Evolutionary conservation across 2,888 invertebrate species (phyloP).

Genomic region (Nymphalis c-album): DNA sequence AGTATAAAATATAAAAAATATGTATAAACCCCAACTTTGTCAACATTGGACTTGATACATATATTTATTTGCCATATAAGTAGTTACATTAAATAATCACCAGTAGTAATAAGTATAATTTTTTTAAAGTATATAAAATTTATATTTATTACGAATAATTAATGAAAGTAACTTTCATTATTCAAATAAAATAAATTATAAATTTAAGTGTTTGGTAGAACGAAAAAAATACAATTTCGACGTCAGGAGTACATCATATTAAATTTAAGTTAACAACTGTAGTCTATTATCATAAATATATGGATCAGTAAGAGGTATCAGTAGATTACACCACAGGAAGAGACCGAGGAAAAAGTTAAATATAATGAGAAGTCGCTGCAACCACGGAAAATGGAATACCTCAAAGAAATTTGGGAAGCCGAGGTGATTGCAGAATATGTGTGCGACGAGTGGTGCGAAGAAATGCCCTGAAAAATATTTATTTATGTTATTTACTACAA

Average conservation of each 20-base stretch:
- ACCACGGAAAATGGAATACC: constrained; percentile 59
- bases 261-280: constrained; percentile 74
- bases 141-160: too few relatives aligned
- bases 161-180: not conserved
- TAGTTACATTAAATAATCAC: too few relatives aligned
- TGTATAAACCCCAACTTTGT: too few relatives aligned
- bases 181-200: not conserved
- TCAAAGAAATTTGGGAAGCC: constrained; percentile 94
- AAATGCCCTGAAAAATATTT: constrained; percentile 86
- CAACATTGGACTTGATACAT: too few relatives aligned
- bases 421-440: constrained; percentile 98
- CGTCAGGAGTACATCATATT: not conserved
- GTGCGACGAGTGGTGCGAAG: constrained; percentile 92
- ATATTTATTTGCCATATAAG: too few relatives aligned
- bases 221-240: not conserved
- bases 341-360: constrained; percentile 88
- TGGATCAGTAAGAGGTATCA: constrained; percentile 89
- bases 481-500: constrained; percentile 9
- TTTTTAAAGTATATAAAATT: too few relatives aligned
- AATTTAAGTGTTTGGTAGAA: constrained; percentile 5
- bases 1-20: too few relatives aligned
- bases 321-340: constrained; percentile 87
- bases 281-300: constrained; percentile 82
- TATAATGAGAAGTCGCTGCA: constrained; percentile 83
- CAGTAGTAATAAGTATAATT: too few relatives aligned